Conservation (phyloP, 2,113 vertebrate genomes). For the Tauraco erythrolophus region DNA sequence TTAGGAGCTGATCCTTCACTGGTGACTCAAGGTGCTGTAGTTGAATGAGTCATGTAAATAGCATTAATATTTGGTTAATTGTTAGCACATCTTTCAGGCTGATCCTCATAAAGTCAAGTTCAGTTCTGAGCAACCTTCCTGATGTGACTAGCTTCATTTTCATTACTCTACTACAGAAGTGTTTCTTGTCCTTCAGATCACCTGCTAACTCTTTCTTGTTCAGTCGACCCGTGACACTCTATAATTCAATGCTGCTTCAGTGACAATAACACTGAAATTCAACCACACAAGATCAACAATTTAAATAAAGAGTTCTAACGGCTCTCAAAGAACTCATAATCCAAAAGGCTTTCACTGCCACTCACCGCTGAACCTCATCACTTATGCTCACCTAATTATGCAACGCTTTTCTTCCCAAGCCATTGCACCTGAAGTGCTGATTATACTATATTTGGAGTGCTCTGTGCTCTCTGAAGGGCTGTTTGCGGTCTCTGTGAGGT, state of each 20-base stretch:
- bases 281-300: not conserved
- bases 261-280: not conserved
- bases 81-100: not conserved
- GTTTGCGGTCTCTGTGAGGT: not conserved
- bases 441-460: not conserved
- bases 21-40: not conserved
- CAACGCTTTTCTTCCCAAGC: not conserved
- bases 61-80: not conserved
- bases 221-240: not conserved
- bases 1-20: not conserved
- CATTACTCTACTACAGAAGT: not conserved
- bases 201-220: not conserved
- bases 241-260: not conserved
- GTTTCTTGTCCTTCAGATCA: not conserved
- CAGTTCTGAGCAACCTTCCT: not conserved
- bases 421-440: constrained; percentile 19
- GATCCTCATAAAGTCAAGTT: not conserved
- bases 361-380: not conserved
- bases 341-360: not conserved
- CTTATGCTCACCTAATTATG: constrained; percentile 1
- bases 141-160: not conserved
- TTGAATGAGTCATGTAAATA: not conserved
- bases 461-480: not conserved
- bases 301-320: constrained; percentile 25
- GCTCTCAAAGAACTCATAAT: not conserved